Evolutionary conservation across 2,797 vertebrate species (phyloP), one percentile per base, ranked within the genome.

Genomic region (Agapornis canus): DNA sequence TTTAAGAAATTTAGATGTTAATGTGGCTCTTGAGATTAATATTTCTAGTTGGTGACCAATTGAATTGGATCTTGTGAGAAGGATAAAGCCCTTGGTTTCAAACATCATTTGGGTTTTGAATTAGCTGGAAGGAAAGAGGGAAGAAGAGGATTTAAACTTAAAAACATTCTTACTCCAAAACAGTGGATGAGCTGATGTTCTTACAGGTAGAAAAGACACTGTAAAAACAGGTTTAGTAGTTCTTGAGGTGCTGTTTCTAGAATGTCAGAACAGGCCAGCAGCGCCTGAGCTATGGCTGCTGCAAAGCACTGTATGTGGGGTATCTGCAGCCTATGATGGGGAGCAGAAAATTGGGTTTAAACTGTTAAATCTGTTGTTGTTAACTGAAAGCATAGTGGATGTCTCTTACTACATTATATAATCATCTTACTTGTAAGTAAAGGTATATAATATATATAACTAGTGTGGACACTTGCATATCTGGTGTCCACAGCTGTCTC

Each of bases 241-340:
- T 92, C 49, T 42, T 69, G 48, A 14, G 17, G 60, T 37, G 8
- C 31, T 61, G 31, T 65, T 2, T 0, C 39, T 43, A 26, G 66
- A 47, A 13, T 31, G 22, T 27, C 29, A n/a, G 76, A 37, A 17
- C 4, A 14, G 26, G 3, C 4, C 5, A 42, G 14, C 25, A 8
- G 5, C 29, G 27, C 37, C 45, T 8, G 19, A 35, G 68, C 47
- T 25, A 1, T 13, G 54, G 65, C 63, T 31, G 40, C 48, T 13
- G n/a, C 31, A 26, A 1, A n/a, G 68, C 11, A 5, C 10, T 23
- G n/a, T 31, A 0, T 10, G 0, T n/a, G 13, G n/a, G 20, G 35
- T 40, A 3, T 21, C 37, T 13, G 2, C 16, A 42, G 35, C 45
- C 29, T 15, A 1, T 26, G 31, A 17, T 57, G n/a, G 26, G n/a